Evolutionary conservation across 2,797 vertebrate genomes (phyloP), one percentile per base, ranked within the genome.

Genomic region (Sebastes taczanowskii): DNA sequence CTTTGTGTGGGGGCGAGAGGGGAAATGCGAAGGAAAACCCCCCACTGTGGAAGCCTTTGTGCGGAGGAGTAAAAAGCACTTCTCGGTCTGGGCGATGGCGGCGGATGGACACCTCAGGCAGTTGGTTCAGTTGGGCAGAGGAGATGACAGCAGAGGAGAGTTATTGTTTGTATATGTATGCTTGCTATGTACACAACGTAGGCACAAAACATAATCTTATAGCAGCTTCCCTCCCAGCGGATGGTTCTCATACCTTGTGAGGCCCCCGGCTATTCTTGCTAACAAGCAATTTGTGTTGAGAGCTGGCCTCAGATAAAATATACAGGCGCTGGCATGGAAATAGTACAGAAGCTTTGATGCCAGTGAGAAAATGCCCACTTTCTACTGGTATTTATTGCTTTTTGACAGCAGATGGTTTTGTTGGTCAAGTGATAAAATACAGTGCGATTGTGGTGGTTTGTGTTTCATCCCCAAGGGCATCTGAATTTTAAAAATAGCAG

Each of bases 1-100:
- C 86, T 92, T 94, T 93, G 90, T 95, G 89, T 86, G 90, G 85
- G 90, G 65, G 78, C 16, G 34, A 84, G 87, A 62, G 77, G 81
- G 86, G 83, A 81, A 85, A 87, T 32, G 70, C 63, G n/a, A 60
- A 71, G 84, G 90, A 88, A 89, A 83, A 7, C 74, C 88, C 84
- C 85, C 86, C 75, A 35, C 83, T 75, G 87, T 59, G 74, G 82
- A 61, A 77, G 74, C 62, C 82, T 93, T 90, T 89, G 82, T 92
- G 66, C 4, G 20, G 27, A n/a, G 4, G 68, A 79, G 62, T 73
- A 46, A 74, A 74, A 66, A 74, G 78, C 89, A 56, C 67, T 85
- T 7, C 38, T 42, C 0, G 38, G 86, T 75, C 65, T 32, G 72
- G 86, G 74, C 3, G 35, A 71, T 29, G 83, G 78, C 42, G 72